Evolutionary conservation across 92 coral and sea anemone species (phyloP).

Genomic region (Phymanthus crucifer): DNA sequence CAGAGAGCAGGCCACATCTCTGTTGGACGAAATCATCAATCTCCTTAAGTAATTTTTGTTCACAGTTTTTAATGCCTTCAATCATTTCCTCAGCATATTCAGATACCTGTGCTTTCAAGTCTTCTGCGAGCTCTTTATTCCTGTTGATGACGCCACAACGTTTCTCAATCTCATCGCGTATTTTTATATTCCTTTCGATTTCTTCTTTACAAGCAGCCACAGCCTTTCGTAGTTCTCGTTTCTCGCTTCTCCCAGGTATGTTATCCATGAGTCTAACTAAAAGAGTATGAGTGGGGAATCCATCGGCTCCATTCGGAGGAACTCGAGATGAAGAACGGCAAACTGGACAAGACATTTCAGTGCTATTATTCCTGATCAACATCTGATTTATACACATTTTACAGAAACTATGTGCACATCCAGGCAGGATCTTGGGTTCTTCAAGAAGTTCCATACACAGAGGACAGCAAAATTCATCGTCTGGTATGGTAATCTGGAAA

Average conservation of each 20-base stretch:
- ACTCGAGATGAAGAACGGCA: slow-evolving; percentile 12
- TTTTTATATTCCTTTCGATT: neutral
- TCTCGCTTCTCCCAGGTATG: slow-evolving; percentile 27
- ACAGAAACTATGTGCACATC: slow-evolving; percentile 27
- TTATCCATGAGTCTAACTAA: slow-evolving; percentile 40
- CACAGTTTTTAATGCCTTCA: slow-evolving; percentile 1
- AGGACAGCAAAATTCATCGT: slow-evolving; percentile 61
- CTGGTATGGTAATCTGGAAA: slow-evolving; percentile 12
- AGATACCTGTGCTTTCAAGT: slow-evolving; percentile 16
- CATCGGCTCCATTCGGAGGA: slow-evolving; percentile 9
- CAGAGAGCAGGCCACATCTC: neutral
- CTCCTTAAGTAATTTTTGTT: neutral
- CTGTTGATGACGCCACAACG: neutral
- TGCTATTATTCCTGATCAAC: slow-evolving; percentile 5
- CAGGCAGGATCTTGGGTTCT: slow-evolving; percentile 51
- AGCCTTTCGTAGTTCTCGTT: slow-evolving; percentile 9
- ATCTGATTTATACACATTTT: slow-evolving; percentile 8
- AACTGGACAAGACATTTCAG: slow-evolving; percentile 8
- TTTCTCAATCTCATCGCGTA: slow-evolving; percentile 15
- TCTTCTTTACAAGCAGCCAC: slow-evolving; percentile 9
- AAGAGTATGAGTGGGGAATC: slow-evolving; percentile 23
- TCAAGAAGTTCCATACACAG: slow-evolving; percentile 57
- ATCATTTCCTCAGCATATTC: neutral
- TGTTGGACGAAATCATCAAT: neutral
- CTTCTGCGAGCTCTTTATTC: slow-evolving; percentile 4